Conservation (phyloP, 92 coral and sea anemone species). For the Bergia sp. region DNA sequence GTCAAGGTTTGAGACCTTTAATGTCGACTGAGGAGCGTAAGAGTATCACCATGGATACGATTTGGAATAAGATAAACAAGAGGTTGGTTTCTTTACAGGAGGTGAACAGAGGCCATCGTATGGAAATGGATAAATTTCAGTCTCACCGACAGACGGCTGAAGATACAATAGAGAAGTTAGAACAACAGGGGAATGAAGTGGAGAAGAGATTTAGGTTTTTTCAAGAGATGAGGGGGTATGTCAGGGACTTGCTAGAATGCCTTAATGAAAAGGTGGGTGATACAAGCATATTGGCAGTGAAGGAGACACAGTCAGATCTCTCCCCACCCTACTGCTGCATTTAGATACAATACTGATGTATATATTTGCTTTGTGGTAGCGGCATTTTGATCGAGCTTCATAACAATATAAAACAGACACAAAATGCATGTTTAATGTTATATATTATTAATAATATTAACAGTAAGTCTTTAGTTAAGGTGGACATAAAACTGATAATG, state of each 20-base stretch:
- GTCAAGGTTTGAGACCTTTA: constrained; percentile 29
- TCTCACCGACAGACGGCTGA: constrained; percentile 86
- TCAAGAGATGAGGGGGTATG: constrained; percentile 99
- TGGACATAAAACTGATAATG: no score
- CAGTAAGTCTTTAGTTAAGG: no score
- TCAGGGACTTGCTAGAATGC: constrained; percentile 99
- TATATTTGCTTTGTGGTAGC: no score
- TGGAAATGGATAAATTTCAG: constrained; percentile 81
- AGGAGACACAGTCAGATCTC: not conserved
- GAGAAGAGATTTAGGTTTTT: constrained; percentile 93
- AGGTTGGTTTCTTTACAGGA: constrained; percentile 80
- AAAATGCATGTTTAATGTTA: no score
- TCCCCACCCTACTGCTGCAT: not conserved
- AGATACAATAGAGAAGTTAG: constrained; percentile 73
- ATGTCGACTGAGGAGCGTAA: constrained; percentile 58
- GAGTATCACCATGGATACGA: constrained; percentile 83
- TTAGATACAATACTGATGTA: not conserved
- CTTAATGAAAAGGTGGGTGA: constrained; percentile 99
- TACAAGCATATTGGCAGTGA: constrained; percentile 56
- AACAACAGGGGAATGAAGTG: constrained; percentile 74
- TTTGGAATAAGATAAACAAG: constrained; percentile 79
- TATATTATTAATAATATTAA: no score
- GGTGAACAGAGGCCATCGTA: constrained; percentile 79
- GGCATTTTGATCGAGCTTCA: no score
- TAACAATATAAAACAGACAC: no score